phyloP scores from a whole-genome alignment of 2,888 invertebrate genomes.

The Ormyrus rosae region DNA sequence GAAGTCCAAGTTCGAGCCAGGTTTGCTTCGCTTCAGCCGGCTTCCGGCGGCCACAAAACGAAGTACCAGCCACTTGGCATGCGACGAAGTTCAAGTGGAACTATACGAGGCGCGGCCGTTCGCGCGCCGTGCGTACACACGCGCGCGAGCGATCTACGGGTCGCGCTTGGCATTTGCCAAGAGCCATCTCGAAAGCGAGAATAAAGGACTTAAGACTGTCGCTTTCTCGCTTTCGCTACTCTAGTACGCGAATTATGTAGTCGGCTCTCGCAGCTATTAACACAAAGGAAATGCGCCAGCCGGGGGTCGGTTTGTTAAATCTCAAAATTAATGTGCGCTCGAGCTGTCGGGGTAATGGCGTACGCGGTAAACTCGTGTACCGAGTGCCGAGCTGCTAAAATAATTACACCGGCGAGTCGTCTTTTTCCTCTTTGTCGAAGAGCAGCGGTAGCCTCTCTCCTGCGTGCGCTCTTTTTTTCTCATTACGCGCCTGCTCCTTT shows the following conservation, averaged over 20 bases:
- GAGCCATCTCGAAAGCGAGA: background rate
- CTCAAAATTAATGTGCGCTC: slow-evolving; percentile 27
- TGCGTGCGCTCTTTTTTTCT: background rate
- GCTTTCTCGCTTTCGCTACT: background rate
- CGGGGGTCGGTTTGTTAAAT: slow-evolving; percentile 34
- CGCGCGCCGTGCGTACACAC: background rate
- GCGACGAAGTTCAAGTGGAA: slow-evolving; percentile 35
- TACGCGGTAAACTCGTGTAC: background rate
- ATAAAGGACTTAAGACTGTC: background rate
- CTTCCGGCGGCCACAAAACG: background rate
- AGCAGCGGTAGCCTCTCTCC: background rate
- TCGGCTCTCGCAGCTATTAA: slow-evolving; percentile 19
- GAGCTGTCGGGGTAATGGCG: background rate
- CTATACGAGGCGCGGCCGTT: background rate
- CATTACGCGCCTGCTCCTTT: slow-evolving; percentile 16
- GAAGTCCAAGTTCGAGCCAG: slow-evolving; percentile 40
- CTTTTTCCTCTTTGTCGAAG: slow-evolving; percentile 24
- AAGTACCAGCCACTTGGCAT: slow-evolving; percentile 32
- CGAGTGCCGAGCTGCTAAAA: slow-evolving; percentile 15
- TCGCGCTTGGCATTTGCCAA: slow-evolving; percentile 1
- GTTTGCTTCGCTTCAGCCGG: slow-evolving; percentile 9
- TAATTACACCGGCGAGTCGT: slow-evolving; percentile 26
- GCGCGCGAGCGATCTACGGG: background rate
- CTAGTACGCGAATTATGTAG: background rate
- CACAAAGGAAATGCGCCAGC: background rate